Evolutionary conservation across 2,888 invertebrate genomes (phyloP).

Genomic region (Diploptera punctata): DNA sequence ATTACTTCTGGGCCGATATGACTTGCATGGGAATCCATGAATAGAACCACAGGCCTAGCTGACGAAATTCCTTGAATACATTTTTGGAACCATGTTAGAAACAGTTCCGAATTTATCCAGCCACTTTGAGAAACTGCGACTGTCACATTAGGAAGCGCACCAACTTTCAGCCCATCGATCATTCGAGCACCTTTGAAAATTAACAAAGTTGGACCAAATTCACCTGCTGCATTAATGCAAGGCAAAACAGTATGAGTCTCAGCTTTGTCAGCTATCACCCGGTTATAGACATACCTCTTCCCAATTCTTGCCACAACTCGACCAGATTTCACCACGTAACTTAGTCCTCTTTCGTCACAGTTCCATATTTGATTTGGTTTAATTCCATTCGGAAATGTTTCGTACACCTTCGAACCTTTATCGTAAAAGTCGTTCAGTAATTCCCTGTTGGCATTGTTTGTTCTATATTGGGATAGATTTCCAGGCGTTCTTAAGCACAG

Average conservation of each 20-base stretch:
- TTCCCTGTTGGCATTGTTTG: neutral
- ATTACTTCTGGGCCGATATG: too few relatives aligned
- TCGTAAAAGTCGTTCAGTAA: neutral
- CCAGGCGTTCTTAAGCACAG: neutral
- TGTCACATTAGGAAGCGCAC: too few relatives aligned
- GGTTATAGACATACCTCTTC: neutral
- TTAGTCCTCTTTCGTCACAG: neutral
- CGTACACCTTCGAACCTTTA: neutral
- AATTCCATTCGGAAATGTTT: neutral
- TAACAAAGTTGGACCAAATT: neutral
- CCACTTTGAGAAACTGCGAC: neutral
- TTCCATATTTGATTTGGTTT: neutral
- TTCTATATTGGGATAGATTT: neutral
- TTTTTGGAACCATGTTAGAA: neutral
- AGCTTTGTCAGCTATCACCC: slow-evolving; percentile 3
- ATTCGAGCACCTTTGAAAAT: neutral
- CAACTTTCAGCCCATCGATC: too few relatives aligned
- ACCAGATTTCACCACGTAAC: slow-evolving; percentile 4
- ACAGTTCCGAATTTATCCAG: neutral
- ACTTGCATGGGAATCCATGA: neutral
- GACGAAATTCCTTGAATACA: too few relatives aligned
- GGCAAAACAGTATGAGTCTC: neutral
- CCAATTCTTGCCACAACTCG: neutral
- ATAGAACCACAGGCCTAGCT: too few relatives aligned
- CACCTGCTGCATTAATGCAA: neutral